Evolutionary conservation across 2,797 vertebrate species (phyloP).

Genomic region (Enteromius thamalakanensis): DNA sequence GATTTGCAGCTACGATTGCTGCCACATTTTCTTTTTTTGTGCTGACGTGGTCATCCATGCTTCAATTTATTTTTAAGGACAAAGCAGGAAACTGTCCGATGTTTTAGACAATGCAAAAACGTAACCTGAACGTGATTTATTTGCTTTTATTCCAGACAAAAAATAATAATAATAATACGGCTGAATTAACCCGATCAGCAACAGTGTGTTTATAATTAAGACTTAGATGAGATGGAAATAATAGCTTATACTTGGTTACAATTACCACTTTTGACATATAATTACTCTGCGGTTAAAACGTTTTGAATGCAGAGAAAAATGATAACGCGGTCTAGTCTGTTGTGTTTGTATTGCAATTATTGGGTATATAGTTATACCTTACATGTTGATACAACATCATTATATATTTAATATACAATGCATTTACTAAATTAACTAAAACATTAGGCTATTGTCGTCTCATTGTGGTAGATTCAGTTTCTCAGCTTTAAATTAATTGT

Average conservation of each 20-base stretch:
- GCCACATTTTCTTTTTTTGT: neutral
- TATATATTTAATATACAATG: neutral
- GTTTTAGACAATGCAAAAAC: neutral
- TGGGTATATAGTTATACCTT: neutral
- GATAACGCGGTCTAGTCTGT: neutral
- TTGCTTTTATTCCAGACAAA: neutral
- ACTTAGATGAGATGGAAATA: neutral
- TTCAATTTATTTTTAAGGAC: neutral
- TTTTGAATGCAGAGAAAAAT: neutral
- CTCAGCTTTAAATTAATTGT: neutral
- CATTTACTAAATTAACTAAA: neutral
- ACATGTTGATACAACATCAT: neutral
- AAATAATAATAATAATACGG: neutral
- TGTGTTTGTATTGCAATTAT: neutral
- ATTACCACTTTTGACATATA: neutral
- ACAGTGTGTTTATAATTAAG: neutral
- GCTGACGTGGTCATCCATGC: neutral
- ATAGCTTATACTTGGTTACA: neutral
- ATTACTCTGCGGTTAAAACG: neutral
- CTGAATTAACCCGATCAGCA: neutral
- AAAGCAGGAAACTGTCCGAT: neutral
- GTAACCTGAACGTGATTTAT: neutral
- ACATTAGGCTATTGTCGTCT: neutral
- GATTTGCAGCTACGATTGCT: neutral
- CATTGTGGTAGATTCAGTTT: too few relatives aligned